phyloP scores from a whole-genome alignment of 2,888 invertebrate genomes.

The Pogonocherus hispidulus region DNA sequence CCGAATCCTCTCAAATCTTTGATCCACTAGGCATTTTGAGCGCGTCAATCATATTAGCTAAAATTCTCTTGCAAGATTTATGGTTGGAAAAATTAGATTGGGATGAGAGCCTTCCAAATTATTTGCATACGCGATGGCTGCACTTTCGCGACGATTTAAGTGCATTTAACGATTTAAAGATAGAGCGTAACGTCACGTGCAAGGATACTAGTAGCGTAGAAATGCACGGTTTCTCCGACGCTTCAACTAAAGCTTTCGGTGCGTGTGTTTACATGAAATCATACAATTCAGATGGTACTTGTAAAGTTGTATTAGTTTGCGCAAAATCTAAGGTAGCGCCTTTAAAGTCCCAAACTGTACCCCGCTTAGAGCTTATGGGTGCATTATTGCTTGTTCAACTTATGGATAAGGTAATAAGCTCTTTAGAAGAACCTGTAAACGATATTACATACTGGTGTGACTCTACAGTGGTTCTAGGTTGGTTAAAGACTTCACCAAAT shows the following conservation, averaged over 20 bases:
- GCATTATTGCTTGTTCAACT: not conserved
- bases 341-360: not conserved
- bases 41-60: no score
- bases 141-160: not conserved
- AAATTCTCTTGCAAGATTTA: not conserved
- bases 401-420: not conserved
- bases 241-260: not conserved
- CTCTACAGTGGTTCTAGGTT: no score
- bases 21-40: no score
- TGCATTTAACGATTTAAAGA: not conserved
- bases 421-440: no score
- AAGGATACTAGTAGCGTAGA: not conserved
- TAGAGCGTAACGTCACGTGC: not conserved
- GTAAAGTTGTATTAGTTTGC: not conserved
- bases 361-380: not conserved
- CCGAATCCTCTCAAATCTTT: no score
- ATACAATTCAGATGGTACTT: not conserved
- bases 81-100: not conserved
- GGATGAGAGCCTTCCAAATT: not conserved
- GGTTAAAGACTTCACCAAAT: not conserved
- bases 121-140: not conserved
- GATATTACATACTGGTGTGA: no score
- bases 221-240: no score
- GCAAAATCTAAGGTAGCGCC: not conserved
- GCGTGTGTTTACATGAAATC: not conserved